Evolutionary conservation across 23 tunicate genomes (phyloP), one percentile per base, ranked within the genome.

Genomic region (Halocynthia aurantium): DNA sequence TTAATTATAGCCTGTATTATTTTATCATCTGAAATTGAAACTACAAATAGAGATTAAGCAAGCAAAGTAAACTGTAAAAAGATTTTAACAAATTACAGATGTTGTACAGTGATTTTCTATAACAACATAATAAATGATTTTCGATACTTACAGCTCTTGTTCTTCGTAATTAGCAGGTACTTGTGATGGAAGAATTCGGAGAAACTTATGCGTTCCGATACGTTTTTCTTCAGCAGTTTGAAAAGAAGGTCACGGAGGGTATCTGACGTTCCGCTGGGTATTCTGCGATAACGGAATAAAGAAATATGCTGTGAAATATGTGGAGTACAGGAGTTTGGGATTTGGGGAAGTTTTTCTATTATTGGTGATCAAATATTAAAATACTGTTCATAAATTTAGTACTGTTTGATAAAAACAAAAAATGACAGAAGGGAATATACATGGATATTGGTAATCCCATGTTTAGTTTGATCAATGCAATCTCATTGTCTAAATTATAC

Each of bases 171-270:
- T 40, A 52, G 61, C n/a, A 94, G 75, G 77, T 88, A 94, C 8
- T 83, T 68, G 53, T 96, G 99, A 76, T 86, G 68, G 63, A 89
- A 96, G 64, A 96, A 96, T 8, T 90, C 88, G 2, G 61, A 53
- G 71, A 92, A 86, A 21, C 77, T 70, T 64, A 96, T 82, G 55
- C 99, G 31, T 15, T 78, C 82, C 51, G 70, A 65, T 40, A 73
- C 74, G 51, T 85, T 82, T 52, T 83, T 52, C 53, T 78, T 70
- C 22, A 96, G 77, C 54, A 94, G 81, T 52, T 79, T 73, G 19
- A 82, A 51, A 69, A 94, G 65, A 10, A 94, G 77, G 67, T 94
- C 91, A n/a, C 66, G 62, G 17, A 94, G 62, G 21, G 72, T 73
- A 8, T 77, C 53, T 21, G 95, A 88, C 8, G 96, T 88, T 8